phyloP scores from a whole-genome alignment of 2,797 vertebrate genomes.

The Decapterus maruadsi region DNA sequence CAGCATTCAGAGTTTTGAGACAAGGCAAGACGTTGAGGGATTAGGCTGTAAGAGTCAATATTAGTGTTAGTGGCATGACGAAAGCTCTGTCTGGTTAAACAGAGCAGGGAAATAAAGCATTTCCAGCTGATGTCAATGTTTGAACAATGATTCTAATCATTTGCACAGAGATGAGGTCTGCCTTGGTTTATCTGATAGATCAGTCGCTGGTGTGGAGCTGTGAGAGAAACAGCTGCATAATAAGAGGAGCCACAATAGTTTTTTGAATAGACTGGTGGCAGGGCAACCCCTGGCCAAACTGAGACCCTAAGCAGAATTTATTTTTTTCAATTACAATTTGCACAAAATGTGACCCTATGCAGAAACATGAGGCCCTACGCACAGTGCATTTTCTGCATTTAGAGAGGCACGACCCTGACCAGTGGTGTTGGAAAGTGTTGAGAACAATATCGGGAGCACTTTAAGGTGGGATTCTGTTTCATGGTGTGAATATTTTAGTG shows the following conservation, averaged over 20 bases:
- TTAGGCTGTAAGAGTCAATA: slow-evolving; percentile 82
- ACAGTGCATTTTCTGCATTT: too few relatives aligned
- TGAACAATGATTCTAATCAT: slow-evolving; percentile 83
- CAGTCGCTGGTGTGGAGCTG: slow-evolving; percentile 46
- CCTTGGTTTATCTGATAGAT: slow-evolving; percentile 73
- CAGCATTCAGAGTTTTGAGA: slow-evolving; percentile 74
- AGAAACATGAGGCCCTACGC: too few relatives aligned
- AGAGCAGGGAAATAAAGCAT: slow-evolving; percentile 72
- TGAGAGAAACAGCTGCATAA: slow-evolving; percentile 52
- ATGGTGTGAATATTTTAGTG: background rate
- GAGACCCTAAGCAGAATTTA: too few relatives aligned
- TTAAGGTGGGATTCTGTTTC: background rate
- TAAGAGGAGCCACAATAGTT: slow-evolving; percentile 19
- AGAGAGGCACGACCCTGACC: too few relatives aligned
- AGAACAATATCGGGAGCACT: background rate
- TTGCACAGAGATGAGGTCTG: slow-evolving; percentile 76
- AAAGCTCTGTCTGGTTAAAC: slow-evolving; percentile 81
- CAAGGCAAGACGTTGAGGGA: slow-evolving; percentile 80
- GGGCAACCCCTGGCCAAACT: too few relatives aligned
- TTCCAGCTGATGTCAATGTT: slow-evolving; percentile 86
- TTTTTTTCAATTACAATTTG: too few relatives aligned
- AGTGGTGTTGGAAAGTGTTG: background rate
- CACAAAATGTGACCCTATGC: too few relatives aligned
- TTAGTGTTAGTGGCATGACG: slow-evolving; percentile 78
- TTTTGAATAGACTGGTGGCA: slow-evolving; percentile 19